Evolutionary conservation across 2,888 invertebrate species (phyloP).

Genomic region (Rhabditoides inermis): DNA sequence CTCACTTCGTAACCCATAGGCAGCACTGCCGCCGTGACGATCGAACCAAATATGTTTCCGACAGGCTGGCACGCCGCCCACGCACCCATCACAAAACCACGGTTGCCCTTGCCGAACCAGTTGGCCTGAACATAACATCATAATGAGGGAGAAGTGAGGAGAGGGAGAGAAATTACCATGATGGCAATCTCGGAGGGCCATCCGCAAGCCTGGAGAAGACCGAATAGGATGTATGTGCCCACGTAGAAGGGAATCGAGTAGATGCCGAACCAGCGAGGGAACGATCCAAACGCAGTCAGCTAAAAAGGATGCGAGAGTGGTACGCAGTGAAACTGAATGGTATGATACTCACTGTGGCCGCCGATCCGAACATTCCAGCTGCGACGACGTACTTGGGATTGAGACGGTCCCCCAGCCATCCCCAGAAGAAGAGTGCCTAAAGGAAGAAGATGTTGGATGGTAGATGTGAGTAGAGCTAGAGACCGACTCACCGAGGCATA

Average conservation of each 20-base stretch:
- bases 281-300: slow-evolving; percentile 56
- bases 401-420: slow-evolving; percentile 56
- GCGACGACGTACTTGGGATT: slow-evolving; percentile 55
- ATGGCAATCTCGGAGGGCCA: slow-evolving; percentile 58
- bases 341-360: slow-evolving; percentile 51
- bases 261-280: slow-evolving; percentile 54
- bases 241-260: slow-evolving; percentile 55
- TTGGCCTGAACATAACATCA: slow-evolving; percentile 48
- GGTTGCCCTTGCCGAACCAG: slow-evolving; percentile 56
- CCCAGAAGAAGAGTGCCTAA: slow-evolving; percentile 57
- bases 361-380: slow-evolving; percentile 56
- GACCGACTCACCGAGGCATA: slow-evolving; percentile 37
- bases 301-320: slow-evolving; percentile 18
- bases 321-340: background rate
- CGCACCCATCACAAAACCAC: slow-evolving; percentile 56
- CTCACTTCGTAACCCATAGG: slow-evolving; percentile 56
- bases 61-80: slow-evolving; percentile 59
- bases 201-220: slow-evolving; percentile 57
- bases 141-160: background rate
- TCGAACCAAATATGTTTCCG: slow-evolving; percentile 57
- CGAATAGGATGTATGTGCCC: slow-evolving; percentile 55
- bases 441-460: no score
- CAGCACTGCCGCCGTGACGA: slow-evolving; percentile 54
- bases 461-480: no score
- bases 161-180: slow-evolving; percentile 51